Evolutionary conservation across 2,113 vertebrate genomes (phyloP).

Genomic region (Rhea pennata): DNA sequence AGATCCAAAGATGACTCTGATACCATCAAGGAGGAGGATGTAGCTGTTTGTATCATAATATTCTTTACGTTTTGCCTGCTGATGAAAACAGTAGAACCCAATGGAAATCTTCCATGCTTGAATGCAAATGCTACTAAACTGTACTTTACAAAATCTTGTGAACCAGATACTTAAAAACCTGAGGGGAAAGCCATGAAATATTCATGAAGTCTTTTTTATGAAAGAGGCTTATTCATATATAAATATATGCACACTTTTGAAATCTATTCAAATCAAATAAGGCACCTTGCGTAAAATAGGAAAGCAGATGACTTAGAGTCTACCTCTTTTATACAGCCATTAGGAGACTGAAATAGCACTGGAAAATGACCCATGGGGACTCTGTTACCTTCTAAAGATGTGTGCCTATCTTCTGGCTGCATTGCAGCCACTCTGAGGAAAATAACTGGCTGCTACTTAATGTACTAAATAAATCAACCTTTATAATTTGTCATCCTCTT

Average conservation of each 20-base stretch:
- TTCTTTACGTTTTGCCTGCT: not conserved
- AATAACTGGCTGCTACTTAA: slow-evolving; percentile 32
- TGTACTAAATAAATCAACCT: slow-evolving; percentile 1
- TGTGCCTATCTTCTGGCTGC: not conserved
- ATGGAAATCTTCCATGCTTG: not conserved
- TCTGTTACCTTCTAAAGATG: not conserved
- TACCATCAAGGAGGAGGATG: not conserved
- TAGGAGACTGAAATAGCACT: slow-evolving; percentile 40
- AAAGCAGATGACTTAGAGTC: slow-evolving; percentile 53
- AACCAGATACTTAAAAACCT: slow-evolving; percentile 47
- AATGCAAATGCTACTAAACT: slow-evolving; percentile 28
- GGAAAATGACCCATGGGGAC: slow-evolving; percentile 30
- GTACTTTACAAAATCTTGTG: not conserved
- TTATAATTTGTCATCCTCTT: slow-evolving; percentile 7
- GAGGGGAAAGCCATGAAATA: slow-evolving; percentile 48
- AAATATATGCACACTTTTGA: slow-evolving; percentile 21
- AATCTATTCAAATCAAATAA: slow-evolving; percentile 65
- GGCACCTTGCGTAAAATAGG: slow-evolving; percentile 43
- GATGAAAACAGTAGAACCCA: not conserved
- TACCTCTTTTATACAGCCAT: slow-evolving; percentile 33
- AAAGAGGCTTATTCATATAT: slow-evolving; percentile 57
- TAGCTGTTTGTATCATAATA: not conserved
- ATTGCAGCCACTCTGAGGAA: slow-evolving; percentile 20
- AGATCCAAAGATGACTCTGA: not conserved
- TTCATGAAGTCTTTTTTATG: slow-evolving; percentile 64